Conservation (phyloP, 2,888 invertebrate species). For the Orthosia cruda region DNA sequence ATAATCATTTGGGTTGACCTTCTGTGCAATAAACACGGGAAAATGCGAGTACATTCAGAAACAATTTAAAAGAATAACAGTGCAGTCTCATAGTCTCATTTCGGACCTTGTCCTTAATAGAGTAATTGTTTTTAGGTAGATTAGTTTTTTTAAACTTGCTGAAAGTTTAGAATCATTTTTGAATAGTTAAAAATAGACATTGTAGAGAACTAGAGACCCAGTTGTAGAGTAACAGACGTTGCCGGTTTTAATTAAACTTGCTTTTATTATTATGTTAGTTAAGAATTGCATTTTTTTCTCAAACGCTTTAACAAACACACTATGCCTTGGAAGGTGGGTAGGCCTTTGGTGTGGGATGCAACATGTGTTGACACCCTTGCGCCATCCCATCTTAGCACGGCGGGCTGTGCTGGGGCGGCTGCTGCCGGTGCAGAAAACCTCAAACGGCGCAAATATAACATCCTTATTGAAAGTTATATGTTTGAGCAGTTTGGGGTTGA, state of each 20-base stretch:
- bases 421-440: too few relatives aligned
- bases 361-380: too few relatives aligned
- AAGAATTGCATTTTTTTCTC: background rate
- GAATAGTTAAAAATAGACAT: background rate
- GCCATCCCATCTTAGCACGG: too few relatives aligned
- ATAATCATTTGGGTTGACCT: constrained; percentile 71
- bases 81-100: constrained; percentile 66
- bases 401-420: too few relatives aligned
- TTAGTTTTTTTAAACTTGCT: constrained; percentile 42
- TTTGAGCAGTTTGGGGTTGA: too few relatives aligned
- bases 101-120: constrained; percentile 76
- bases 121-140: constrained; percentile 70
- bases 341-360: too few relatives aligned
- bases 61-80: constrained; percentile 73
- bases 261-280: background rate
- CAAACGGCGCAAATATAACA: too few relatives aligned
- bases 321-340: too few relatives aligned
- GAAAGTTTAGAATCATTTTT: constrained; percentile 23
- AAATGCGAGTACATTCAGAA: constrained; percentile 72
- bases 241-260: background rate
- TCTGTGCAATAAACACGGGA: constrained; percentile 75
- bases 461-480: too few relatives aligned
- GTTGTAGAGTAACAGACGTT: background rate
- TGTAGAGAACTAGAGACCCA: background rate
- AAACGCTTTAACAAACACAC: background rate